phyloP scores from a whole-genome alignment of 2,113 vertebrate species.

The Ctenodactylus gundi region DNA sequence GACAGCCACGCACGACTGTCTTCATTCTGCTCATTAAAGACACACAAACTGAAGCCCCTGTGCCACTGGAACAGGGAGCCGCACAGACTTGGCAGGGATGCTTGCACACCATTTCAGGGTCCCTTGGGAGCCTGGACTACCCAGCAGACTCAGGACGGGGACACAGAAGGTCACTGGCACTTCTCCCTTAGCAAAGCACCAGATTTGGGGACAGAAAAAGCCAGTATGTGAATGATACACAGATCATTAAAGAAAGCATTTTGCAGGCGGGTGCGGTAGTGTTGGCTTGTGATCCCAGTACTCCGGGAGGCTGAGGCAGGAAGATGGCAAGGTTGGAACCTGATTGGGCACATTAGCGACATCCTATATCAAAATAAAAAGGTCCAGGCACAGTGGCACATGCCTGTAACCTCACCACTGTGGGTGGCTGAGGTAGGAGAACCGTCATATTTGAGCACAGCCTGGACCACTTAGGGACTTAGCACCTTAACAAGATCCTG shows the following conservation, averaged over 20 bases:
- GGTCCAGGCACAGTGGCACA: no score
- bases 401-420: no score
- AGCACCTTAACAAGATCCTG: no score
- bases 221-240: not conserved
- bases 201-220: not conserved
- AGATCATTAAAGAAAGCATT: not conserved
- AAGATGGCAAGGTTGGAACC: no score
- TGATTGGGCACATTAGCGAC: no score
- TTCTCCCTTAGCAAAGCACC: not conserved
- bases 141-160: not conserved
- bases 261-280: no score
- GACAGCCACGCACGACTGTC: constrained; percentile 83
- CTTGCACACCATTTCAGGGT: not conserved
- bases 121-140: not conserved
- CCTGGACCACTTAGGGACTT: no score
- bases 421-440: no score
- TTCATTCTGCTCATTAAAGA: constrained; percentile 83
- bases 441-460: no score
- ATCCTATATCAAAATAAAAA: no score
- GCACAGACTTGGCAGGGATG: not conserved
- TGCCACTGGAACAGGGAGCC: constrained; percentile 64
- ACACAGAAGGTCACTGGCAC: not conserved
- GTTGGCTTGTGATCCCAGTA: no score
- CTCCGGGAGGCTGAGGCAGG: no score
- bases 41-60: constrained; percentile 39